Evolutionary conservation across 2,888 invertebrate species (phyloP), one percentile per base, ranked within the genome.

Genomic region (Cyclophora albipunctata): DNA sequence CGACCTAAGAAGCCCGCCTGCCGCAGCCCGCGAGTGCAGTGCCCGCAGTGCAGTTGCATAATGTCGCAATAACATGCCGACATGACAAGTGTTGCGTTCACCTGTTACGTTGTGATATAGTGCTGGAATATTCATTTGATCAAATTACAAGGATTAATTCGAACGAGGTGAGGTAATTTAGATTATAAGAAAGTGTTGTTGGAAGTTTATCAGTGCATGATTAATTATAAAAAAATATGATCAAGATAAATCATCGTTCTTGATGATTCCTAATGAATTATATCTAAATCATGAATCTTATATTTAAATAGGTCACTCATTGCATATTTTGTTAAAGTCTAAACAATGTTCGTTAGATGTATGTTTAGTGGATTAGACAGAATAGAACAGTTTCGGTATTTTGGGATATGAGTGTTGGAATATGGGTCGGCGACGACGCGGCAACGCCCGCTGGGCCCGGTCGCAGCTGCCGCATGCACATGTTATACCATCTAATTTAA

Each of bases 361-460:
- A 20, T 20, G 20, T 20, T 20, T 20, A 20, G 20, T 20, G 20
- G 20, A 20, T 20, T 20, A 37, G 37, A 37, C 5, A 37, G 37
- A 37, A 37, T 42, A 54, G 51, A 48, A 49, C 67, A 73, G 71
- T 78, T 81, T 77, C 69, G 87, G 79, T 87, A 87, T 86, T 86
- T 87, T 78, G 73, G 84, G 84, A 84, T 82, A 79, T 81, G 81
- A 75, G 78, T 78, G 73, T 71, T 72, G 75, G 74, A 81, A 83
- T 83, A 81, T 85, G 76, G 86, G 85, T 84, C 85, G 84, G 62
- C 73, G 71, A 62, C 72, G 75, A 68, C 67, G 75, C 71, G 83
- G 81, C 82, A 80, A 81, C 86, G 84, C 84, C 84, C 83, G 85
- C 71, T 64, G 78, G 73, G 79, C 87, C 83, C 86, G 84, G 86